These are phyloP conservation scores for Callyntrura guangdongensis DNA, from an alignment of 2,888 invertebrate species.

Conservation along the genomic window DNA sequence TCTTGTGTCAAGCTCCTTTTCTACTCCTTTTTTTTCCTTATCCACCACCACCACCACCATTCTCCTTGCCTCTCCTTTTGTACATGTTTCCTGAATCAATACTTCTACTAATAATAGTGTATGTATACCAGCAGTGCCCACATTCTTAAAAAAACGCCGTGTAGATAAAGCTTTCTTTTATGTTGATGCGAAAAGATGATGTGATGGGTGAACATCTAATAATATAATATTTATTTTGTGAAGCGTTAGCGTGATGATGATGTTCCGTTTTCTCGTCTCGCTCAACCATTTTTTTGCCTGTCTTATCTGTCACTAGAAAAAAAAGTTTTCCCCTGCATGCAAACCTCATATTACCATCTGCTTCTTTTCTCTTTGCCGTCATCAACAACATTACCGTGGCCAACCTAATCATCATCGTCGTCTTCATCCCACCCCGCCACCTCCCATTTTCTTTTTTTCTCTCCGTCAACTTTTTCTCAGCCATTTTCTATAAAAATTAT, in stretches of 20 bases:
- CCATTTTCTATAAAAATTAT: not conserved
- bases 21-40: not conserved
- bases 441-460: not conserved
- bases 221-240: constrained; percentile 38
- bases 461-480: not conserved
- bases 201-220: constrained; percentile 27
- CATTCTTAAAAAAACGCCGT: not conserved
- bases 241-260: constrained; percentile 42
- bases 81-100: constrained; percentile 20
- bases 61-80: not conserved
- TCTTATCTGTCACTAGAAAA: too few species aligned
- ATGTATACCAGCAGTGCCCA: not conserved
- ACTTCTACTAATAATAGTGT: constrained; percentile 35
- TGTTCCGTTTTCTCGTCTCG: not conserved
- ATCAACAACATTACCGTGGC: constrained; percentile 3
- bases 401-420: not conserved
- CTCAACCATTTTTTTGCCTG: too few species aligned
- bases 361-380: constrained; percentile 20
- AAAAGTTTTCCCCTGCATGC: constrained; percentile 22
- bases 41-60: not conserved
- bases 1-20: constrained; percentile 19
- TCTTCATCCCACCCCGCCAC: not conserved
- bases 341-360: constrained; percentile 42
- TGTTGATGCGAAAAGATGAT: not conserved
- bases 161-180: constrained; percentile 14